Base-by-base conservation (phyloP, 2,797 vertebrate genomes). In the Meda fulgida region DNA sequence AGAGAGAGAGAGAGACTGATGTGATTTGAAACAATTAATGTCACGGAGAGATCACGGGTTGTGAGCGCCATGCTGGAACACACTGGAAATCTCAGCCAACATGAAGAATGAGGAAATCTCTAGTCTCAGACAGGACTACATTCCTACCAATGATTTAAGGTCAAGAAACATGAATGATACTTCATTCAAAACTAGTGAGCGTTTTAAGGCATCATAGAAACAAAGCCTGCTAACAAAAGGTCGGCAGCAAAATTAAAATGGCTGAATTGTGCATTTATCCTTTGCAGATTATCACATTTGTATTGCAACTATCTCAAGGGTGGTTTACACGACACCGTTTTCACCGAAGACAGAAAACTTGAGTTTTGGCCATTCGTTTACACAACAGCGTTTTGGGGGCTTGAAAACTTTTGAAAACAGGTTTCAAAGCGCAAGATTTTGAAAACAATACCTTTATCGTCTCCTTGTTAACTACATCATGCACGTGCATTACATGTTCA, bases 1-100 rank as follows among this genome's bases (percentile, higher is more conserved):
- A n/a, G n/a, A n/a, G n/a, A n/a, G n/a, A n/a, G n/a, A n/a, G n/a
- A n/a, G n/a, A n/a, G n/a, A n/a, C 60, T 67, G 63, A 80, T 67
- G 63, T 18, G 43, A 69, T 80, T 80, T 80, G 10, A 67, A 67
- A 67, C 63, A 53, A 80, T 80, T 53, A 69, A 69, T 80, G 78
- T 53, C 78, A 80, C 1, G 2, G 10, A 69, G 46, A 80, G 78
- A 51, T 31, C 78, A 66, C 40, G 19, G 19, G 40, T 63, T 29
- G 18, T 4, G 13, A 29, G 60, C 6, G 29, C 29, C 63, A 29
- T 7, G 60, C 60, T 65, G 60, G 60, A 63, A 29, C 3, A 63
- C 14, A 1, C 55, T 43, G 23, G 19, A n/a, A 76, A 55, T 14
- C 48, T 53, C 16, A 60, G 63, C 29, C 14, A 65, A 8, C 29